Conservation (phyloP, 2,113 vertebrate species). For the Apodemus sylvaticus region DNA sequence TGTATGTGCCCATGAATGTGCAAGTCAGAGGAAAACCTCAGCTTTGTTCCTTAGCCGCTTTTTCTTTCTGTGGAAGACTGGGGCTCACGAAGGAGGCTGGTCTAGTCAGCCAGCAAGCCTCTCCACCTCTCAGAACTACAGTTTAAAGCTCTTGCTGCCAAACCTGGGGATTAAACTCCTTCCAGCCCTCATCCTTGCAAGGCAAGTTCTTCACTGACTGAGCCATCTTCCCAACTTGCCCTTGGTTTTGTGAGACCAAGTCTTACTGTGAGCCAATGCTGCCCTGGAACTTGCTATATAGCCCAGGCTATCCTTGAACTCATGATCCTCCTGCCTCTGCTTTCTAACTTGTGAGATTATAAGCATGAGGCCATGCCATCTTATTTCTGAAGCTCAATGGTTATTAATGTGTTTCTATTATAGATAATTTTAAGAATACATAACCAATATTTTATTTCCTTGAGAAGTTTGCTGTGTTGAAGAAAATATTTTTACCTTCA, state of each 20-base stretch:
- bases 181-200: neutral
- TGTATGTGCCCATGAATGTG: neutral
- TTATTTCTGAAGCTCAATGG: neutral
- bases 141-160: too few relatives aligned
- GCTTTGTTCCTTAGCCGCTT: neutral
- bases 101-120: neutral
- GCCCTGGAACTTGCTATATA: neutral
- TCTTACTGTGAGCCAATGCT: neutral
- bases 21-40: neutral
- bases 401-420: neutral
- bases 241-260: neutral
- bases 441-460: neutral
- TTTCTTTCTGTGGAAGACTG: neutral
- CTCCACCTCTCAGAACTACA: neutral
- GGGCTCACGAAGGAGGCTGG: neutral
- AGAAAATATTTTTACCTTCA: slow-evolving; percentile 23
- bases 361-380: neutral
- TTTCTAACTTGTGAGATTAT: neutral
- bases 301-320: neutral
- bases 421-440: neutral
- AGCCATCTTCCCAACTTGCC: neutral
- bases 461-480: neutral
- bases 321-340: neutral
- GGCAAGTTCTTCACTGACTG: too few relatives aligned
- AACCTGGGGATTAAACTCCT: neutral